Evolutionary conservation across 2,113 vertebrate species (phyloP), one percentile per base, ranked within the genome.

Genomic region (Cebus imitator): DNA sequence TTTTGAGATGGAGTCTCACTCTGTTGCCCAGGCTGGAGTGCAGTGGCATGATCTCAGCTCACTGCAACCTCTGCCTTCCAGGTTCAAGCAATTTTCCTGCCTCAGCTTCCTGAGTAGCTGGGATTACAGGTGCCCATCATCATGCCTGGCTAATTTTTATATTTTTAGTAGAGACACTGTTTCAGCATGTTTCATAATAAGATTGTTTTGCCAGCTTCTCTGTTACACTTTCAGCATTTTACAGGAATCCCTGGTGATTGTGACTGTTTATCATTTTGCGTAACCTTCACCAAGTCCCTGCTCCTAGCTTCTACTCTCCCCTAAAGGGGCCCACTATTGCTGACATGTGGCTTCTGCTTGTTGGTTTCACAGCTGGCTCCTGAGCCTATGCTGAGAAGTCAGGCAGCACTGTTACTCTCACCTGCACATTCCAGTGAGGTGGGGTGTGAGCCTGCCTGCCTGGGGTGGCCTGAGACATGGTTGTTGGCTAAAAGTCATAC

Each of bases 391-490:
- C 25, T 23, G 23, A 23, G 35, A 72, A 23, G 40, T 32, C 23
- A 43, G 21, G 8, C 20, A 11, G 3, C 21, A 37, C 9, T 9
- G 8, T 58, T 25, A 18, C 23, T 30, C 8, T 37, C 6, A 6
- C 8, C 17, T 4, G 3, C 11, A 45, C 0, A 2, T 0, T 1
- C 25, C 25, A 12, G 2, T 87, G 48, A 52, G 12, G 23, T 3
- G 12, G 50, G 20, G 80, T 78, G 6, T 40, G 27, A n/a, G 13
- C 6, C 57, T 35, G 3, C n/a, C 0, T 61, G 35, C 40, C 27
- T 40, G 14, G 18, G 2, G 16, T 12, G 25, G 43, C 7, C 35
- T 82, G 32, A 64, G 48, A 84, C 92, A 2, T 82, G 32, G 70
- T 32, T 40, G 30, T 21, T 83, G 32, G 61, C 35, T 52, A 48